Evolutionary conservation across 2,797 vertebrate genomes (phyloP), one percentile per base, ranked within the genome.

Genomic region (Eulemur albifrons): DNA sequence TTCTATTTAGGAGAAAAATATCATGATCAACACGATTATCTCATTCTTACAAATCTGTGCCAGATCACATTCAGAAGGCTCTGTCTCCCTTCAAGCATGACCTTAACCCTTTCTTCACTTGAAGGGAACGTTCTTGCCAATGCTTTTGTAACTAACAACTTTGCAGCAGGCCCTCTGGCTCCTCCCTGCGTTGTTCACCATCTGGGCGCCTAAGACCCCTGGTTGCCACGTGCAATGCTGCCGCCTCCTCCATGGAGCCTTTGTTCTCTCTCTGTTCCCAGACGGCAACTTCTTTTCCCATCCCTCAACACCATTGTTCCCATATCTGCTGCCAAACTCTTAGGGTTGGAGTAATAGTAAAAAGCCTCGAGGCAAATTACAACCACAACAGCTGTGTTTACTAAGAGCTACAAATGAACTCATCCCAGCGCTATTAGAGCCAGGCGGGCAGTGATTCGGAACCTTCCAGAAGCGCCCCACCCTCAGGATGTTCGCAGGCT

Each of bases 341-440:
- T 61, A 79, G 91, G 48, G 83, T 8, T 90, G 50, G 88, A 92
- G 93, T 70, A 81, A 97, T 90, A 96, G 96, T 94, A 96, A 95
- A 96, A 96, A 94, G 86, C 85, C 92, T 97, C 2, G 21, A 95
- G 90, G 95, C 93, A 95, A 96, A 97, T 96, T 94, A 96, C 91
- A 97, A 96, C 89, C 94, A 97, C 92, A 96, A 93, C 97, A 98
- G 97, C 97, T 97, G 97, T 98, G 97, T 97, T 97, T 97, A 97
- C 97, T 93, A 93, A 97, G 85, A 95, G 96, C 91, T 59, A 94
- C 67, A 81, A 89, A 96, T 93, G 96, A 97, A 96, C 85, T 95
- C 81, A 81, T 97, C 88, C 57, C 86, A 95, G 91, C 0, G 0
- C 73, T 88, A 82, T 57, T n/a, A 61, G 61, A 88, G 77, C 13